Evolutionary conservation across 2,888 invertebrate genomes (phyloP).

Genomic region (Drosophila kambysellisi): DNA sequence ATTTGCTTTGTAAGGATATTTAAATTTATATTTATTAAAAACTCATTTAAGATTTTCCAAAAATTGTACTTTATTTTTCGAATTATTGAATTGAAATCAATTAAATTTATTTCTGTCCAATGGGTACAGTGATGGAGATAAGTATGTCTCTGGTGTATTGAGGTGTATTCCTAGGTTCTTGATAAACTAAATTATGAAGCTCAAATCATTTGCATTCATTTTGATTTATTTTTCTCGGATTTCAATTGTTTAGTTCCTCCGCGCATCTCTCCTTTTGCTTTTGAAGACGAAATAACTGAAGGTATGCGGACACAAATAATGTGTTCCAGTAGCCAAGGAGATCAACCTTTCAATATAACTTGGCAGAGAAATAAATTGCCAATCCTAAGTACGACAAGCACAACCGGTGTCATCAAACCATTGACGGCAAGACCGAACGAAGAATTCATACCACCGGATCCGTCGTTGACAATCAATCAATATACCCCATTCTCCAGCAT

Average conservation of each 20-base stretch:
- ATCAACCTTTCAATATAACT: slow-evolving; percentile 87
- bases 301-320: slow-evolving; percentile 91
- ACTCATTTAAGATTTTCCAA: background rate
- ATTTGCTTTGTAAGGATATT: background rate
- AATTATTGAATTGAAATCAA: background rate
- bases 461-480: slow-evolving; percentile 86
- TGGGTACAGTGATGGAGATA: background rate
- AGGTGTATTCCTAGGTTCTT: background rate
- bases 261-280: slow-evolving; percentile 92
- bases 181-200: background rate
- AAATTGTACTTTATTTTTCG: background rate
- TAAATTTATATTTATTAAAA: background rate
- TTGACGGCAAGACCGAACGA: slow-evolving; percentile 30
- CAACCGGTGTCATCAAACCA: slow-evolving; percentile 35
- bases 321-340: slow-evolving; percentile 87
- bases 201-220: slow-evolving; percentile 11
- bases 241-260: slow-evolving; percentile 88
- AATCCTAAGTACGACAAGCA: slow-evolving; percentile 80
- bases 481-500: slow-evolving; percentile 86
- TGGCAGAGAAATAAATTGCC: slow-evolving; percentile 86
- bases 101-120: background rate
- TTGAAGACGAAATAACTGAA: slow-evolving; percentile 91
- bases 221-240: slow-evolving; percentile 24
- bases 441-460: slow-evolving; percentile 68
- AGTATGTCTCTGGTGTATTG: background rate